These are phyloP conservation scores for Napeogenes sylphis DNA, from an alignment of 2,888 invertebrate genomes.

Conservation along the genomic window DNA sequence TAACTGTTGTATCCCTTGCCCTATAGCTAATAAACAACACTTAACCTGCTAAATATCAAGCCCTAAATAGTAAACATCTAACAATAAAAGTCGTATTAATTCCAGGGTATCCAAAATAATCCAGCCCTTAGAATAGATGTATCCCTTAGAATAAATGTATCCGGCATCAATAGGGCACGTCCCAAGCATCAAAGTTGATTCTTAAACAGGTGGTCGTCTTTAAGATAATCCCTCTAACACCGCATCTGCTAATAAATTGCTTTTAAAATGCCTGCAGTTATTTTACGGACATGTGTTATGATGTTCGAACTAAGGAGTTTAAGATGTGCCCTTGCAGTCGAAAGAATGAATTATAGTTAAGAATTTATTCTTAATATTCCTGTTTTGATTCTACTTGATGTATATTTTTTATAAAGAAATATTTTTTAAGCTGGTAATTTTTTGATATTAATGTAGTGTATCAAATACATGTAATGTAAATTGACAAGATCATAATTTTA, in stretches of 20 bases:
- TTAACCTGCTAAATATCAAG: slow-evolving; percentile 29
- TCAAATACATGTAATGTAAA: no score
- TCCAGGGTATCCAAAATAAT: slow-evolving; percentile 29
- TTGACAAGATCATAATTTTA: no score
- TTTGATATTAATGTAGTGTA: no score
- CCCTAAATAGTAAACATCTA: background rate
- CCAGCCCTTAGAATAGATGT: slow-evolving; percentile 49
- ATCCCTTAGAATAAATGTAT: slow-evolving; percentile 62
- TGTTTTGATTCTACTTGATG: no score
- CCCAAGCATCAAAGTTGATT: slow-evolving; percentile 44
- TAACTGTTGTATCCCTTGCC: background rate
- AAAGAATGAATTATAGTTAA: no score
- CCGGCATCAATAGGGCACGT: slow-evolving; percentile 55
- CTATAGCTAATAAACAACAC: slow-evolving; percentile 8
- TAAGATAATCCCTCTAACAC: slow-evolving; percentile 66
- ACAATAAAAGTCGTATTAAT: slow-evolving; percentile 12
- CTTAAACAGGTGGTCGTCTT: slow-evolving; percentile 69
- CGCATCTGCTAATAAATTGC: slow-evolving; percentile 59
- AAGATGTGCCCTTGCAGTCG: no score
- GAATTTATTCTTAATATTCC: no score
- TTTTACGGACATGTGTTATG: slow-evolving; percentile 55
- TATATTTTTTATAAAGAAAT: no score
- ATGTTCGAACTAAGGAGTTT: slow-evolving; percentile 41
- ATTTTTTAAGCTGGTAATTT: no score
- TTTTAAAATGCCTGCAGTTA: slow-evolving; percentile 48